Evolutionary conservation across 2,888 invertebrate species (phyloP), one percentile per base, ranked within the genome.

Genomic region (Aphodius sticticus): DNA sequence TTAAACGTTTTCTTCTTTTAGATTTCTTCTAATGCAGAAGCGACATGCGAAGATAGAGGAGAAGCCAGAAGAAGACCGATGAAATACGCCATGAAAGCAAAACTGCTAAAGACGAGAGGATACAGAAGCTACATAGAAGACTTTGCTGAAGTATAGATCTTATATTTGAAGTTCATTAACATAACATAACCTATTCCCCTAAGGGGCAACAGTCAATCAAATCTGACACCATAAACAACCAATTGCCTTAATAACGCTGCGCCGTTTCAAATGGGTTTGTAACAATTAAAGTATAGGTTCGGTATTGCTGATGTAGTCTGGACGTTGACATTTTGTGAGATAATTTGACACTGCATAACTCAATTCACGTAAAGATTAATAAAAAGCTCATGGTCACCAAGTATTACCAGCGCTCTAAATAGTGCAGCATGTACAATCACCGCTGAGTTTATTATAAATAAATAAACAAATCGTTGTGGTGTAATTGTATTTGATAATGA

Each of bases 131-230:
- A n/a, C n/a, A n/a, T 26, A 26, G 26, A 26, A 26, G 26, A 26
- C 1, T 26, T 26, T 26, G 3, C 3, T 26, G 26, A 26, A 1
- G 26, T 26, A 26, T 26, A 26, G 26, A 26, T n/a, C n/a, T n/a
- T n/a, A n/a, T 26, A 26, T 26, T 26, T 26, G 53, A 12, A 53
- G 53, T 53, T 53, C 53, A 53, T 53, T 53, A 53, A 5, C 53
- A 53, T 53, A 53, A 53, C 53, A 53, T 53, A 53, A 53, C 53
- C 53, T 53, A 53, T 53, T 53, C 53, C 53, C 53, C 53, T 53
- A 53, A 53, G 53, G 53, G 53, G 53, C 53, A 53, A 53, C 9
- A 53, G 53, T 53, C 53, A 53, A 53, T 53, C 53, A 53, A 53
- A 53, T 9, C 12, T 7, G 53, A 53, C 53, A 53, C 53, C 53